Evolutionary conservation across 2,797 vertebrate species (phyloP).

Genomic region (Neopelma chrysocephalum): DNA sequence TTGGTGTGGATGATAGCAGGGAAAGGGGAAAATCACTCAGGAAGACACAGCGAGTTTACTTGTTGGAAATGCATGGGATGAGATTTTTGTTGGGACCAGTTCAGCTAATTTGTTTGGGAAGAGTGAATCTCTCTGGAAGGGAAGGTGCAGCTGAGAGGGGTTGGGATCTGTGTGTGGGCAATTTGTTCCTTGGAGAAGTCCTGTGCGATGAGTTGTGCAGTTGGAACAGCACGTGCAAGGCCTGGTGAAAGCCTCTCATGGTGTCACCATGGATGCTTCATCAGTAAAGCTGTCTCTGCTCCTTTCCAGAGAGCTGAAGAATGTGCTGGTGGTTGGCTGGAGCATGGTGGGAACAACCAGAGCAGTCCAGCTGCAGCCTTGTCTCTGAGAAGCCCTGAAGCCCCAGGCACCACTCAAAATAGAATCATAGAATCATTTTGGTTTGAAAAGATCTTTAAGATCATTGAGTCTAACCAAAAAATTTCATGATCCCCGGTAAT

Average conservation of each 20-base stretch:
- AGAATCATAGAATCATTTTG: neutral
- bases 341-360: neutral
- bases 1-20: neutral
- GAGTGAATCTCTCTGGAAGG: neutral
- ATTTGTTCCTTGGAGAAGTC: neutral
- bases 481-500: neutral
- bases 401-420: neutral
- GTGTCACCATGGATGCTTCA: neutral
- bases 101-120: neutral
- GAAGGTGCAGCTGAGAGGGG: neutral
- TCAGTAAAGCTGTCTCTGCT: neutral
- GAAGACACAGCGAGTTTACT: neutral
- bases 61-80: neutral
- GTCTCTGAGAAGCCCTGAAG: neutral
- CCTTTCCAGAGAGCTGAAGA: neutral
- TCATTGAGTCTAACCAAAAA: neutral
- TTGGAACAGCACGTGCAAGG: neutral
- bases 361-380: neutral
- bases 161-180: accelerated
- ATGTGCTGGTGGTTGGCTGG: neutral
- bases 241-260: accelerated
- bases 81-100: neutral
- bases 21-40: neutral
- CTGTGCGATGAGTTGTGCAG: neutral
- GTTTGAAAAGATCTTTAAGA: neutral